Conservation (phyloP, 2,113 vertebrate species). For the Salvelinus sp. region DNA sequence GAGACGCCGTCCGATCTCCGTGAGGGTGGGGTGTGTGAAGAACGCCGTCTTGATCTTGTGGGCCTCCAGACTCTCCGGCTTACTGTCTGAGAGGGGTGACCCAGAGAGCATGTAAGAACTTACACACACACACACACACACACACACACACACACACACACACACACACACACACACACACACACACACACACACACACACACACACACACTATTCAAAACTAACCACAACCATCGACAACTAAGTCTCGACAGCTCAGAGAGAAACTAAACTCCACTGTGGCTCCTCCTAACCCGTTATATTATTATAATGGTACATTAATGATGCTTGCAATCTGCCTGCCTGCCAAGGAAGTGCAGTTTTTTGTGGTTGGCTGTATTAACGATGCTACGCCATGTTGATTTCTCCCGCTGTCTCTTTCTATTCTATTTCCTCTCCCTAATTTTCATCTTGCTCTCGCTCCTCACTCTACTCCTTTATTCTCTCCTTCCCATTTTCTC, state of each 20-base stretch:
- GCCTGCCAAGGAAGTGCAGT: background rate
- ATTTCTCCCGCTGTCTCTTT: background rate
- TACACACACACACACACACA: background rate
- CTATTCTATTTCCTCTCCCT: too few relatives aligned
- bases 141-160: too few relatives aligned
- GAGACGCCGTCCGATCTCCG: conserved; percentile 89
- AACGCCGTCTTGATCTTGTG: conserved; percentile 93
- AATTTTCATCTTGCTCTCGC: background rate
- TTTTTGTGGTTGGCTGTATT: background rate
- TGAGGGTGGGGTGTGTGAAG: conserved; percentile 93
- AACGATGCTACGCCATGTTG: background rate
- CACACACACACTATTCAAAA: background rate
- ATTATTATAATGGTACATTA: background rate
- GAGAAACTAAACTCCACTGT: background rate
- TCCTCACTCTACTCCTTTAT: background rate
- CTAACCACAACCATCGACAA: background rate
- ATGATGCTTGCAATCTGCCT: background rate
- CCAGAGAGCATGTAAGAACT: background rate
- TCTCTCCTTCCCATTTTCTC: too few relatives aligned
- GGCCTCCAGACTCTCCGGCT: conserved; percentile 92
- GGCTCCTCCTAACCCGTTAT: background rate
- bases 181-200: too few relatives aligned
- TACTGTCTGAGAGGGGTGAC: conserved; percentile 79
- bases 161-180: too few relatives aligned
- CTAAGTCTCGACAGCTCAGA: background rate